phyloP scores from a whole-genome alignment of 2,797 vertebrate genomes.

The Gallinago nigripennis region DNA sequence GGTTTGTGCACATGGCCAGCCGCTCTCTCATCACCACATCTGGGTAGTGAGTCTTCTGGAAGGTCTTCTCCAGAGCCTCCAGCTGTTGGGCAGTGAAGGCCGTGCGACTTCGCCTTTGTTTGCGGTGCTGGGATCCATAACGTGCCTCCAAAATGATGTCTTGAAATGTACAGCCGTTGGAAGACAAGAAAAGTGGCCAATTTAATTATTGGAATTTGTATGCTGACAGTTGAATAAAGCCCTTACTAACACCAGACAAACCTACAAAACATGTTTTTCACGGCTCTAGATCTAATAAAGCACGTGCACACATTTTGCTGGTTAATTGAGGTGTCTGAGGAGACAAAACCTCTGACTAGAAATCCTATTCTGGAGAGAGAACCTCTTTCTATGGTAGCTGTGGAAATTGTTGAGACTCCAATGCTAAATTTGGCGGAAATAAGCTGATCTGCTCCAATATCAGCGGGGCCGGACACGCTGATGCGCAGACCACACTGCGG shows the following conservation, averaged over 20 bases:
- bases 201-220: conserved; percentile 88
- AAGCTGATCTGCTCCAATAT: not conserved
- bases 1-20: conserved; percentile 98
- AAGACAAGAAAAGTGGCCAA: conserved; percentile 87
- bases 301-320: not conserved
- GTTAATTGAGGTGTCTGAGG: not conserved
- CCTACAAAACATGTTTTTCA: fast-evolving
- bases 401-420: not conserved
- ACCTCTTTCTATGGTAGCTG: not conserved
- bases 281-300: not conserved
- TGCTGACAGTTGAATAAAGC: not conserved
- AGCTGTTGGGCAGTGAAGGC: conserved; percentile 98
- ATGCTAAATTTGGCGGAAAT: not conserved
- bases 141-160: conserved; percentile 99
- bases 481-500: fast-evolving
- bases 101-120: conserved; percentile 95
- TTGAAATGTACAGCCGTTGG: conserved; percentile 98
- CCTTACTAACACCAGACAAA: not conserved
- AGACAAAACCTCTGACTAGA: not conserved
- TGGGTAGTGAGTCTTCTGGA: conserved; percentile 99
- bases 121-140: conserved; percentile 98
- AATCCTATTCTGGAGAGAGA: not conserved
- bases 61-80: conserved; percentile 97
- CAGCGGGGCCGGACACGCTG: fast-evolving
- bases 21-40: conserved; percentile 98